Evolutionary conservation across 2,113 vertebrate species (phyloP).

Genomic region (Cavia aperea): DNA sequence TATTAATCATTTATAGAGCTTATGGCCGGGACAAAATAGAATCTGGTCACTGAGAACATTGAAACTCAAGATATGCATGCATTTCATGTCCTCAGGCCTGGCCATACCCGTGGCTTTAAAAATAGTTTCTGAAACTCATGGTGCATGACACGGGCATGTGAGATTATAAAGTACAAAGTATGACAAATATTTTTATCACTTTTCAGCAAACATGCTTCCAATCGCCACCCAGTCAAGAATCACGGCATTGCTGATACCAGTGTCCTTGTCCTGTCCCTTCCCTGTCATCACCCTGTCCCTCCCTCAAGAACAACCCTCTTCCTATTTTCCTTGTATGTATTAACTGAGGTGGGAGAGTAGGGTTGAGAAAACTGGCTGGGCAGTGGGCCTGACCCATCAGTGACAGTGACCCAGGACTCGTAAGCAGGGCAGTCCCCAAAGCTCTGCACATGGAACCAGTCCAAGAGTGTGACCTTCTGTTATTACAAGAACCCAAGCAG

Average conservation of each 20-base stretch:
- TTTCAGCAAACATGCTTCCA: rapidly evolving
- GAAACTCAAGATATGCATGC: rapidly evolving
- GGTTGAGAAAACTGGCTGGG: neutral
- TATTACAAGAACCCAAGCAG: neutral
- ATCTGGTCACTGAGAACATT: rapidly evolving
- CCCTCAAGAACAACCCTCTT: neutral
- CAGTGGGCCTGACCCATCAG: neutral
- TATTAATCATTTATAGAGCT: neutral
- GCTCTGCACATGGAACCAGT: neutral
- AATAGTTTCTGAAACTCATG: neutral
- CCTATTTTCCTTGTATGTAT: neutral
- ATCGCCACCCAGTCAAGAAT: neutral
- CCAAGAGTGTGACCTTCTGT: neutral
- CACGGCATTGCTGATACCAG: neutral
- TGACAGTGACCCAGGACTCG: neutral
- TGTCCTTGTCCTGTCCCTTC: rapidly evolving
- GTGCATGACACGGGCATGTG: rapidly evolving
- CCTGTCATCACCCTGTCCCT: rapidly evolving
- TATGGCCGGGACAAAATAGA: neutral
- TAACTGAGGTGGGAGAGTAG: neutral
- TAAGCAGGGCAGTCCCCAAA: neutral
- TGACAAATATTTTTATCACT: neutral
- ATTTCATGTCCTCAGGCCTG: rapidly evolving
- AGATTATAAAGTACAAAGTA: neutral
- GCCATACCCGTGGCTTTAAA: neutral